Conservation (phyloP, 2,888 invertebrate species). For the Lottia gigantea region DNA sequence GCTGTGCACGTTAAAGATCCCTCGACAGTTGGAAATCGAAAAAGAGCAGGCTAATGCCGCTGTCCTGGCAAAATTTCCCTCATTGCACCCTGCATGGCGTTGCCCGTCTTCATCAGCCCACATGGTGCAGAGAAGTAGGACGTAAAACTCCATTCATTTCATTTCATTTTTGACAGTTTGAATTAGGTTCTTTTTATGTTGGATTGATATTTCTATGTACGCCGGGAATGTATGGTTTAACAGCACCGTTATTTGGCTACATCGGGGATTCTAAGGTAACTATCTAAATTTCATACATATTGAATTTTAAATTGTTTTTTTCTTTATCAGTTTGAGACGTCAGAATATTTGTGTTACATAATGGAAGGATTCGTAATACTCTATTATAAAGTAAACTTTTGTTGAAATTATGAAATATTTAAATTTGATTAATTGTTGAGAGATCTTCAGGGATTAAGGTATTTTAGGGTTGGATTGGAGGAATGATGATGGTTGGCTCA, state of each 20-base stretch:
- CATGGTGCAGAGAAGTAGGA: too few relatives aligned
- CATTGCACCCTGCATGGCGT: too few relatives aligned
- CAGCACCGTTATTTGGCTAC: constrained; percentile 51
- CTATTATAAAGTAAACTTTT: constrained; percentile 1
- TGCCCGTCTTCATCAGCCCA: too few relatives aligned
- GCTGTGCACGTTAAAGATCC: too few relatives aligned
- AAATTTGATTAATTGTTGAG: too few relatives aligned
- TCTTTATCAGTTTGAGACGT: too few relatives aligned
- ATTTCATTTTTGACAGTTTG: constrained; percentile 40
- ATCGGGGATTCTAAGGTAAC: constrained; percentile 48
- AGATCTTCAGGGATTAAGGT: neutral
- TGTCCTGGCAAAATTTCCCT: too few relatives aligned
- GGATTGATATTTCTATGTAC: constrained; percentile 53
- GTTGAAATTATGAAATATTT: too few relatives aligned
- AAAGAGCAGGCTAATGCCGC: too few relatives aligned
- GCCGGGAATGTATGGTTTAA: constrained; percentile 45
- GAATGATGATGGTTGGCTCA: constrained; percentile 36
- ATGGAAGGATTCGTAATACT: constrained; percentile 24
- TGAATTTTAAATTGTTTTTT: too few relatives aligned
- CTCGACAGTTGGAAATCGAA: too few relatives aligned
- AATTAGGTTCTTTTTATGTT: constrained; percentile 39
- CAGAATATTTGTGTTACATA: neutral
- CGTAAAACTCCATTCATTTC: too few relatives aligned
- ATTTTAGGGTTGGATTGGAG: neutral
- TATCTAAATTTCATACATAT: neutral